Evolutionary conservation across 2,797 vertebrate species (phyloP).

Genomic region (Amblyopsis hoosieri): DNA sequence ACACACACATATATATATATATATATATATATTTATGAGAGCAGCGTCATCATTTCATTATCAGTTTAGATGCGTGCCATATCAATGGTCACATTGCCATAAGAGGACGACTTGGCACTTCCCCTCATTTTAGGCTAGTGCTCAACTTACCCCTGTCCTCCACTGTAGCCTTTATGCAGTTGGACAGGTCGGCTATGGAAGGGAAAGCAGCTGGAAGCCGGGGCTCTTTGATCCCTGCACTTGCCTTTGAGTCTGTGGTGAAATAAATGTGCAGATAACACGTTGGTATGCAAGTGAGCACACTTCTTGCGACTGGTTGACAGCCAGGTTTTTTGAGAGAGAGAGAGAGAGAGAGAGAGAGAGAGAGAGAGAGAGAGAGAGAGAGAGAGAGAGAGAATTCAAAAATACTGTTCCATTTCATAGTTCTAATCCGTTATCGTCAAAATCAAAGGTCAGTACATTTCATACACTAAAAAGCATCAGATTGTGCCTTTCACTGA

Average conservation of each 20-base stretch:
- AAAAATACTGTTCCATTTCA: too few relatives aligned
- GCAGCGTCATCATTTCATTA: background rate
- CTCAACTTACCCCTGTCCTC: constrained; percentile 82
- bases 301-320: background rate
- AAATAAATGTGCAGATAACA: constrained; percentile 22
- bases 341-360: too few relatives aligned
- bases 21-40: too few relatives aligned
- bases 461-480: too few relatives aligned
- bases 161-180: constrained; percentile 84
- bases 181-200: constrained; percentile 83
- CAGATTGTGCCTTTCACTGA: too few relatives aligned
- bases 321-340: background rate
- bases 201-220: constrained; percentile 79
- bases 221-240: constrained; percentile 78
- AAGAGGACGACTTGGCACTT: background rate
- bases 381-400: too few relatives aligned
- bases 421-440: too few relatives aligned
- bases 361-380: too few relatives aligned
- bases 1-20: too few relatives aligned
- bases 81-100: too few relatives aligned
- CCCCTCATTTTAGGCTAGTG: background rate
- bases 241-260: constrained; percentile 83
- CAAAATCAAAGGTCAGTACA: too few relatives aligned
- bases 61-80: background rate
- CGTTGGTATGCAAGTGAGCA: background rate